Base-by-base conservation (phyloP, 2,888 invertebrate species). In the Lycophotia porphyrea region DNA sequence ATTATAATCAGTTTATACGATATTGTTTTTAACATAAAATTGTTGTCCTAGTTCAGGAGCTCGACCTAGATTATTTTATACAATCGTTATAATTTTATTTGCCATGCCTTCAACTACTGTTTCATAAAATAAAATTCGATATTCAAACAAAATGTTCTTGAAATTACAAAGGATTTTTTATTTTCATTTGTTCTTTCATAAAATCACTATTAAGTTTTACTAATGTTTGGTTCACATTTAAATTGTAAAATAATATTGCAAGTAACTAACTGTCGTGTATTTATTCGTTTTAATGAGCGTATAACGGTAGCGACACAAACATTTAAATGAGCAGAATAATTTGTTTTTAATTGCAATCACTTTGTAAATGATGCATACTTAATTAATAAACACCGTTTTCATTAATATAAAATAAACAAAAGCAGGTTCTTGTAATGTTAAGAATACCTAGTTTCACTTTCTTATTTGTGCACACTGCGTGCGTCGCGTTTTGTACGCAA, bases 21-120 rank as follows among this genome's bases (percentile, higher is more conserved):
- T 68, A 74, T 52, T 71, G 27, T 68, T 70, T 36, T 55, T 68
- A 31, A 44, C 13, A 49, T 66, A 49, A 72, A 71, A 71, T 39
- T 69, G 49, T 39, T 72, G 71, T 63, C 49, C 65, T 81, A 84
- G 81, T 82, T 84, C 72, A 74, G 55, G 75, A 72, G 66, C 63
- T 58, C 58, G 81, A 84, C 84, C 69, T 52, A 76, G 39, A 81
- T 84, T 47, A 31, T n/a, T 11, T 71, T 65, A 39, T 21, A 65
- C 24, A 2, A 70, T 58, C 36, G 39, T 27, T 60, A 63, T 13
- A 39, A 36, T 18, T 34, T n/a, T 55, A 24, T 58, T 21, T 42
- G 21, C 11, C 11, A 60, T 8, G 27, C 1, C 8, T 55, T 27
- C 1, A 21, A 55, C 15, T 31, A 58, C 15, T 31, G 18, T 58